Percentiles rank a stretch among this genome's conserved stretches.
phyloP scores from a whole-genome alignment of 2,113 vertebrate species.

The Pterocles orientalis region DNA sequence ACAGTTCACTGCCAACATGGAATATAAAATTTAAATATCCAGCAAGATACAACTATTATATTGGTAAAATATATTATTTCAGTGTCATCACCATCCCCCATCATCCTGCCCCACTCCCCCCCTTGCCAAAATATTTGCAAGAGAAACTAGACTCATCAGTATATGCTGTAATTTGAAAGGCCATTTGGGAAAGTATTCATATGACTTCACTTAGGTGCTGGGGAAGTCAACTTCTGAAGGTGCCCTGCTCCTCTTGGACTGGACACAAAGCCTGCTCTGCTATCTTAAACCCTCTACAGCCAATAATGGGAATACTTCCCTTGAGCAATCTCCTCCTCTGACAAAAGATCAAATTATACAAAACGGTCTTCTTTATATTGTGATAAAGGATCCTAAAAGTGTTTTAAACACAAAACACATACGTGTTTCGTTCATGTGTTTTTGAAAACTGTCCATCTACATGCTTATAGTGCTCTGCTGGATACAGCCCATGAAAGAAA shows the following conservation, averaged over 20 bases:
- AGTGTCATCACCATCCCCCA: background rate
- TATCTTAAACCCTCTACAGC: background rate
- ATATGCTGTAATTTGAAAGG: background rate
- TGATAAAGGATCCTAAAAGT: background rate
- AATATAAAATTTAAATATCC: background rate
- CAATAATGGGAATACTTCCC: background rate
- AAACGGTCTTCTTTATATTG: background rate
- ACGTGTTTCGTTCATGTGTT: background rate
- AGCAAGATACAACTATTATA: background rate
- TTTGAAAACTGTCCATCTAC: background rate
- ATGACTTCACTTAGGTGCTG: background rate
- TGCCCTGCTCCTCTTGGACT: background rate
- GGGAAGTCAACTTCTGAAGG: background rate
- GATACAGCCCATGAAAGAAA: background rate
- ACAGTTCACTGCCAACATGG: background rate
- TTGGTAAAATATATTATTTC: background rate
- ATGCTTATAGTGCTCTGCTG: background rate
- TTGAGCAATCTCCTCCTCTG: background rate
- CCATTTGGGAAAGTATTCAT: background rate
- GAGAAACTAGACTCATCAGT: background rate
- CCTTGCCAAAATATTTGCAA: background rate
- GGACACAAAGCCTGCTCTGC: background rate
- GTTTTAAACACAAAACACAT: background rate
- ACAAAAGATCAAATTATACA: background rate
- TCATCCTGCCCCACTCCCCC: accelerated